Base-by-base conservation (phyloP, 2,113 vertebrate genomes). In the Hassar affinis region DNA sequence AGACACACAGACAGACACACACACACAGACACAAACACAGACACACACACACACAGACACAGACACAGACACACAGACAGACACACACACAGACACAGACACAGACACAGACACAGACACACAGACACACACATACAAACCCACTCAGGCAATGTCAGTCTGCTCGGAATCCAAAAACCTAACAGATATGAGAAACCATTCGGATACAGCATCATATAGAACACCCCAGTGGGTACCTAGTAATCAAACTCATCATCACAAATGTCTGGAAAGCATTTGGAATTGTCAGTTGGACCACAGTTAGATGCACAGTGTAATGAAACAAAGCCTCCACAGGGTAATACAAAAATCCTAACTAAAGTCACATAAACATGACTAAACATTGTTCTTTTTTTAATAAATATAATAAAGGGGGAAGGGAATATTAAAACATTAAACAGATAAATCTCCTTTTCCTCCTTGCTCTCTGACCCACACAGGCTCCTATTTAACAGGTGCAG, bases 371-470 rank as follows among this genome's bases (percentile, higher is more conserved):
- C 47, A 64, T 79, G 57, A 78, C 9, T 56, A 18, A 86, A 49
- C 10, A 51, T 52, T 54, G 69, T 42, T n/a, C n/a, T n/a, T 80
- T 4, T 45, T 27, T 9, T 45, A 66, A 77, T 27, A 68, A 45
- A 78, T 7, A 22, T 27, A 6, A 68, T 57, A 68, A 9, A 0
- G 22, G 33, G 35, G 22, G 25, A 56, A 75, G 68, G 68, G 42
- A 62, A 76, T 18, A 59, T 61, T 27, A 33, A 76, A 78, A 78
- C 77, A 83, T 83, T 77, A 83, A 68, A 78, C 47, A 66, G 47
- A 83, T 83, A 77, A 78, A 83, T 83, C 72, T 83, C 59, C 6
- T 27, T 76, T 35, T 76, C 30, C 2, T 25, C 35, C 18, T 33
- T 80, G 78, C 51, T 56, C 33, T 57, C n/a, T 7, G 18, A 61